Evolutionary conservation across 2,113 vertebrate species (phyloP).

Genomic region (Neopipo cinnamomea): DNA sequence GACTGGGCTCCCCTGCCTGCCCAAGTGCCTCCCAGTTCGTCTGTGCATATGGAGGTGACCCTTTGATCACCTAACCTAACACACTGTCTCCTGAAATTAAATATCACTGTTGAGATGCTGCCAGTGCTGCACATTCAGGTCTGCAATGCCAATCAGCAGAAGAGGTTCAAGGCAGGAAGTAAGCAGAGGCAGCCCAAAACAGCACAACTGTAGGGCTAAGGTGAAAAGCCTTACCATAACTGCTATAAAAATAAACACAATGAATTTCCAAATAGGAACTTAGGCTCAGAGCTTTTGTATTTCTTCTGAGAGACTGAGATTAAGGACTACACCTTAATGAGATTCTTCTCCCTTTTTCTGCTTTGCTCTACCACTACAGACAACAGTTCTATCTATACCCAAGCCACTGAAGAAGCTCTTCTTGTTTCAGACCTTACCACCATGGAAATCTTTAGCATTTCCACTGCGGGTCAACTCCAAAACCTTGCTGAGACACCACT

Average conservation of each 20-base stretch:
- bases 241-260: not conserved
- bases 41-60: not conserved
- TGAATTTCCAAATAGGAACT: not conserved
- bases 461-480: not conserved
- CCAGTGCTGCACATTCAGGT: not conserved
- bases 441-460: not conserved
- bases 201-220: not conserved
- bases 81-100: not conserved
- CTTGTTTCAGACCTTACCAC: not conserved
- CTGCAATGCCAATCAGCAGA: not conserved
- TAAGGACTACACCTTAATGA: not conserved
- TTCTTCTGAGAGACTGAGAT: not conserved
- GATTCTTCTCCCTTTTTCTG: not conserved
- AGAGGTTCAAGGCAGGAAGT: not conserved
- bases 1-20: fast-evolving
- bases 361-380: not conserved
- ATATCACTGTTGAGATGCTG: not conserved
- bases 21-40: not conserved
- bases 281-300: not conserved
- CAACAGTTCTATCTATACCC: not conserved
- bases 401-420: not conserved
- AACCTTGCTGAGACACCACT: not conserved
- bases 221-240: not conserved
- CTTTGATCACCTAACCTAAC: not conserved
- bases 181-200: not conserved